phyloP scores from a whole-genome alignment of 2,888 invertebrate genomes.

The Phragmatobia fuliginosa region DNA sequence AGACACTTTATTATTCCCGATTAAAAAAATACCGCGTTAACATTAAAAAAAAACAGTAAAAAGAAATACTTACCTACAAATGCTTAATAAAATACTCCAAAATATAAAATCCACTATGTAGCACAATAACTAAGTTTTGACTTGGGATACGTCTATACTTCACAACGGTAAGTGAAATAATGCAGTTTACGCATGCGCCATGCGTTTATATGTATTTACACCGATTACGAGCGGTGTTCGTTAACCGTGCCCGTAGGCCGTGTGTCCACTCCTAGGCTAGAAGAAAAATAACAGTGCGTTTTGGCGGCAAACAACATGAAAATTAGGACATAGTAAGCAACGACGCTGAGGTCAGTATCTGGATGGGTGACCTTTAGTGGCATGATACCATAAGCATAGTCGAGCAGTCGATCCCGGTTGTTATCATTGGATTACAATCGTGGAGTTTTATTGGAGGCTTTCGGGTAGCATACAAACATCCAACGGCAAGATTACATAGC shows the following conservation, averaged over 20 bases:
- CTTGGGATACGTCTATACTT: conserved; percentile 42
- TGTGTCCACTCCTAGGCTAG: conserved; percentile 24
- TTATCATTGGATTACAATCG: too few species aligned
- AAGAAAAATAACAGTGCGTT: background rate
- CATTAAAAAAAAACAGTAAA: background rate
- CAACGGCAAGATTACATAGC: too few species aligned
- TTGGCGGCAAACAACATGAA: conserved; percentile 9
- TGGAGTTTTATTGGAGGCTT: too few species aligned
- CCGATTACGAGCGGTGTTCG: too few species aligned
- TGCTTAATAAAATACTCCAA: background rate
- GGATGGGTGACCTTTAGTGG: too few species aligned
- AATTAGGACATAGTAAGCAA: too few species aligned
- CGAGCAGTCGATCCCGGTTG: too few species aligned
- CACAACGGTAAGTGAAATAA: conserved; percentile 42
- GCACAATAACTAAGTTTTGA: conserved; percentile 29
- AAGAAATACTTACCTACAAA: conserved; percentile 9
- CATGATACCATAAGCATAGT: too few species aligned
- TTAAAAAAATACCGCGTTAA: background rate
- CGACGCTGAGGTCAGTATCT: too few species aligned
- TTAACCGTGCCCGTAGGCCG: too few species aligned
- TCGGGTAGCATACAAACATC: too few species aligned
- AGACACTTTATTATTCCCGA: background rate
- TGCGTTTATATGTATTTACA: conserved; percentile 51
- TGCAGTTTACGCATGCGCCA: conserved; percentile 40
- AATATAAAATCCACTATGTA: conserved; percentile 27